Base-by-base conservation (phyloP, 2,888 invertebrate genomes). In the Parnassius glacialis region DNA sequence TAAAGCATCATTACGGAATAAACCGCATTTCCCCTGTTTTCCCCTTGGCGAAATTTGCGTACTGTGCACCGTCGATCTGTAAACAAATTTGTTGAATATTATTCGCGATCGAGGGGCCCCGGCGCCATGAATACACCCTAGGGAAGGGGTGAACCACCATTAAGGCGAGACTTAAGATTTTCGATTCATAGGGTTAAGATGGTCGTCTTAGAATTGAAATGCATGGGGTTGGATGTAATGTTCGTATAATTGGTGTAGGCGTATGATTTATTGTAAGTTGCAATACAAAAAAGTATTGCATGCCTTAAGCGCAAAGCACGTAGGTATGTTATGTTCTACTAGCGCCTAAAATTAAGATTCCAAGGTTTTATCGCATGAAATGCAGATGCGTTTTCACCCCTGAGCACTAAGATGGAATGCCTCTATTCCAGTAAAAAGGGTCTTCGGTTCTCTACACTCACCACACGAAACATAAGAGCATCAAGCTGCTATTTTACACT, bases 1-100 rank as follows among this genome's bases (percentile, higher is more conserved):
- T 65, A 53, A 59, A 25, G 11, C 41, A 45, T 53, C 41, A 52
- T 53, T 59, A 54, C 47, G 48, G 52, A 50, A 42, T 57, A 47
- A 59, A 67, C 67, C 68, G 60, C 65, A 65, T 68, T 68, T 64
- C 57, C 64, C 65, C 70, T 2, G 10, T 68, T 64, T 73, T 74
- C 72, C 68, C 67, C 73, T 43, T 41, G n/a, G 41, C 72, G 72
- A 73, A 71, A 76, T 74, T 70, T 70, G 70, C 67, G 70, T 67
- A 65, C 63, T 65, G 70, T 67, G 71, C 75, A 73, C 74, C 73
- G 76, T 66, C 80, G 85, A 84, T 87, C 87, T 79, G 89, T 89
- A 89, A 90, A 89, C 89, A 90, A 89, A 90, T 90, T 90, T 89
- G 85, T 79, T 53, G 86, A 85, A 85, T 84, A 89, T 89, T 90